Base-by-base conservation (phyloP, 2,113 vertebrate species). In the Sebastes schlegelii region DNA sequence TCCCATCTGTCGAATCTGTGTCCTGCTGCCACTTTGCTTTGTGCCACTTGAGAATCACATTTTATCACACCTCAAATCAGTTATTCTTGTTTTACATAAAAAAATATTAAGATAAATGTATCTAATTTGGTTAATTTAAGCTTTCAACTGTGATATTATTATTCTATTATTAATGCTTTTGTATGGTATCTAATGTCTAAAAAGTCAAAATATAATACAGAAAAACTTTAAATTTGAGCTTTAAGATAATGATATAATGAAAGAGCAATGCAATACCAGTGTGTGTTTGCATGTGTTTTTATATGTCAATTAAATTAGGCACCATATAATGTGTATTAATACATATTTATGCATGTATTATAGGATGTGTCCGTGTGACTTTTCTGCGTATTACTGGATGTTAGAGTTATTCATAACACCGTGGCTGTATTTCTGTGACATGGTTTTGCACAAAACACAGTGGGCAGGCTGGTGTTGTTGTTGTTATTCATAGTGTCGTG, bases 1-100 rank as follows among this genome's bases (percentile, higher is more conserved):
- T 64, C 45, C 85, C 61, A 42, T 79, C 72, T 75, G 78, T 90
- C 65, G 62, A 93, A 91, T 95, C 93, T 93, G 93, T 94, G 94
- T 92, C 88, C 43, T 72, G 48, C 66, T 89, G 91, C 90, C 93
- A 90, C 91, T 88, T 83, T 92, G 87, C 42, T 77, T 93, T 94
- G 92, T 93, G 87, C 63, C 89, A 87, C 83, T 93, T 55, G 57
- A 87, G 74, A 79, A 60, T 57, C 6, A 48, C 14, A 34, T 34
- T 0, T 13, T 40, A 26, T 52, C 16, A 70, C 45, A 65, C 2
- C 17, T 79, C 8, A 55, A 11, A 64, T 14, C 16, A 3, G 1
- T 51, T 16, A 4, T n/a, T 46, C 3, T 11, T 17, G 16, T 68
- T 68, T n/a, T 34, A 42, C 7, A 48, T 12, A 34, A 3, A 26